Evolutionary conservation across 2,888 invertebrate species (phyloP).

Genomic region (Drosophila recens): DNA sequence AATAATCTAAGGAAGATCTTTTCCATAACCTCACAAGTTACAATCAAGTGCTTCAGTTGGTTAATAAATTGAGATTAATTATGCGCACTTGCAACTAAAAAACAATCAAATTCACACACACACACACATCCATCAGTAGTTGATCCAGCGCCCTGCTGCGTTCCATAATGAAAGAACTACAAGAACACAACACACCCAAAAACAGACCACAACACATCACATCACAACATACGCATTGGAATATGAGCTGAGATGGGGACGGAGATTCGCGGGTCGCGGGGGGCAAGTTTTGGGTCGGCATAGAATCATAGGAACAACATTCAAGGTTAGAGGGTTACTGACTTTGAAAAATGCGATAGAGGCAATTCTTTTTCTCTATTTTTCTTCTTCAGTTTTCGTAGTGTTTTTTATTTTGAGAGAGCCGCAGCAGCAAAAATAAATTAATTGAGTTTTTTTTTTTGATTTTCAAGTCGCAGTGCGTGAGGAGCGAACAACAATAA

Average conservation of each 20-base stretch:
- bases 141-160: conserved; percentile 60
- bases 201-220: conserved; percentile 14
- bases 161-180: conserved; percentile 54
- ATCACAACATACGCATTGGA: conserved; percentile 36
- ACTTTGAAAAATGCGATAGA: conserved; percentile 81
- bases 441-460: conserved; percentile 69
- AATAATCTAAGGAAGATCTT: not conserved
- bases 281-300: conserved; percentile 22
- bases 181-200: conserved; percentile 28
- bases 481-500: conserved; percentile 39
- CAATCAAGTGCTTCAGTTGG: not conserved
- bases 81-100: conserved; percentile 46
- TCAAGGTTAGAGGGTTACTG: conserved; percentile 85
- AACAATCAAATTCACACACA: conserved; percentile 18
- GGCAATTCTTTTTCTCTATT: conserved; percentile 53
- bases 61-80: conserved; percentile 43
- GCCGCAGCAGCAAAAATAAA: conserved; percentile 40
- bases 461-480: conserved; percentile 66
- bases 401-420: conserved; percentile 17
- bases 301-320: conserved; percentile 71
- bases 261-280: not conserved
- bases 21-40: not conserved
- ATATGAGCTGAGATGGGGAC: conserved; percentile 7
- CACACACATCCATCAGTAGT: not conserved
- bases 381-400: conserved; percentile 12